Percentiles rank a stretch among this genome's conserved stretches.
Conservation (phyloP, 2,113 vertebrate species). For the Colius striatus region DNA sequence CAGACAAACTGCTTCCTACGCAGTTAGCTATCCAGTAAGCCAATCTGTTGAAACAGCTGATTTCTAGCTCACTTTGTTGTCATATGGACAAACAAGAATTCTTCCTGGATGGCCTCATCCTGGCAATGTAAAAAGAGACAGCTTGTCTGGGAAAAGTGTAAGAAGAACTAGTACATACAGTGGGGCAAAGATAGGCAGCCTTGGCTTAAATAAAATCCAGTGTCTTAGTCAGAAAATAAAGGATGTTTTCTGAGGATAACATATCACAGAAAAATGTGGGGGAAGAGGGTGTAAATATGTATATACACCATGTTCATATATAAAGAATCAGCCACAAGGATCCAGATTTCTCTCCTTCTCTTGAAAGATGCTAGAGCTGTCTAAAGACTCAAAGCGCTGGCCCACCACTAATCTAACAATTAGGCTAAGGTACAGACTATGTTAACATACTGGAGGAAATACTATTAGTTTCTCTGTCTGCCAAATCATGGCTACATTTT, state of each 20-base stretch:
- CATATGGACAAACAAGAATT: conserved; percentile 63
- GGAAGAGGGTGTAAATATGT: conserved; percentile 47
- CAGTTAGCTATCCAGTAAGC: conserved; percentile 58
- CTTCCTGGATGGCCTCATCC: conserved; percentile 63
- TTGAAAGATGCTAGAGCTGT: background rate
- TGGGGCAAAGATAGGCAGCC: conserved; percentile 51
- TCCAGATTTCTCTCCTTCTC: background rate
- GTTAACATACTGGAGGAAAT: background rate
- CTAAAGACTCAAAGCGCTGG: background rate
- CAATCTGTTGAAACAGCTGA: conserved; percentile 71
- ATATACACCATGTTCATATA: background rate
- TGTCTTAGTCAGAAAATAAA: conserved; percentile 34
- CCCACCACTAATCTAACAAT: background rate
- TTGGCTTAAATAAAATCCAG: conserved; percentile 52
- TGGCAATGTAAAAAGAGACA: conserved; percentile 61
- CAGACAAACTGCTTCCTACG: conserved; percentile 64
- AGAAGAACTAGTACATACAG: conserved; percentile 60
- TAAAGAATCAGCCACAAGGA: background rate
- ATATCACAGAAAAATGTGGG: conserved; percentile 25
- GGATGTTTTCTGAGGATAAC: conserved; percentile 27
- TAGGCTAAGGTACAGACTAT: background rate
- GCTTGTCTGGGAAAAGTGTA: conserved; percentile 58
- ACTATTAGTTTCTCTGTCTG: background rate
- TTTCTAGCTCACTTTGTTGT: conserved; percentile 66
- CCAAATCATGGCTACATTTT: background rate